These are phyloP conservation scores for Vicugna pacos DNA, from an alignment of 2,113 vertebrate genomes.

Conservation along the genomic window DNA sequence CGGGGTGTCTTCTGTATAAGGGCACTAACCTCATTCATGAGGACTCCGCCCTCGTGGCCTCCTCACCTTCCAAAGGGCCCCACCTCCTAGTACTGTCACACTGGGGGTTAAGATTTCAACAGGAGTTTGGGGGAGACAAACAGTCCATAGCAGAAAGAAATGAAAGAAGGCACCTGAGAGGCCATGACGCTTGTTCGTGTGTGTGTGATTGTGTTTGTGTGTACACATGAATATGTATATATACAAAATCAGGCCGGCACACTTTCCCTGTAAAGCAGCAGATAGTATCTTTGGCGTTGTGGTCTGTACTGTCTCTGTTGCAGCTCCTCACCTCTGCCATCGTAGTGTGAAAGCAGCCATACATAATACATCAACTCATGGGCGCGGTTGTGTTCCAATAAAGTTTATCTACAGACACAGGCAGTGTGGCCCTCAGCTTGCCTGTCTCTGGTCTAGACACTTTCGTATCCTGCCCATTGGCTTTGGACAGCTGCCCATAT, in stretches of 20 bases:
- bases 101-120: neutral
- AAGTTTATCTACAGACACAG: neutral
- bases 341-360: accelerated
- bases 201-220: neutral
- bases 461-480: accelerated
- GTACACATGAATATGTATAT: accelerated
- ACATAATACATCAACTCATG: accelerated
- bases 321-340: accelerated
- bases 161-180: too few relatives aligned
- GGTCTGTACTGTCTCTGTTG: accelerated
- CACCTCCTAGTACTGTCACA: neutral
- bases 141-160: neutral
- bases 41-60: neutral
- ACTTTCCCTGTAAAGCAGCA: neutral
- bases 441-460: neutral
- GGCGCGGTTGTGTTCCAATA: accelerated
- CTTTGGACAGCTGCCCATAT: neutral
- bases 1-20: neutral
- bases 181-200: accelerated
- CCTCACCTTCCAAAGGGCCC: neutral
- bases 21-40: neutral
- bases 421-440: neutral
- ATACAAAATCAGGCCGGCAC: neutral
- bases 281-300: too few relatives aligned
- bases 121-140: too few relatives aligned